A percentile compares a stretch with the other conserved stretches of the same genome.
Evolutionary conservation across 2,113 vertebrate species (phyloP).

Genomic region (Octodon degus): DNA sequence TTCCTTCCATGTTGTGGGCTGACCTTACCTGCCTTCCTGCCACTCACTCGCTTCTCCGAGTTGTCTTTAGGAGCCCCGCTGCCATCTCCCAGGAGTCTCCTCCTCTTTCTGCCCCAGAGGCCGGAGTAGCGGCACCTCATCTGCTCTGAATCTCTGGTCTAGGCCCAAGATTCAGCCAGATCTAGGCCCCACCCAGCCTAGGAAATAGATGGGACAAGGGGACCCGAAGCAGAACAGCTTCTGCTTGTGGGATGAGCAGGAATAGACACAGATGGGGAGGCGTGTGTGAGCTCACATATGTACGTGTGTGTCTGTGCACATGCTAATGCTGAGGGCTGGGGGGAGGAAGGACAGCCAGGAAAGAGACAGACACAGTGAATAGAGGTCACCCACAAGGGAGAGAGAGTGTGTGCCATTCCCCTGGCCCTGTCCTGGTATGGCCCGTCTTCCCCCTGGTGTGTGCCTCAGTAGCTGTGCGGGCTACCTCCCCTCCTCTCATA

Average conservation of each 20-base stretch:
- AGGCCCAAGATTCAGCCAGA: not conserved
- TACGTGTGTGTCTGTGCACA: not conserved
- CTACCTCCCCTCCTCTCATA: not conserved
- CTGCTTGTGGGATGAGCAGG: not conserved
- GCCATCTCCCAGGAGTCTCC: not conserved
- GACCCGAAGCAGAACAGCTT: not conserved
- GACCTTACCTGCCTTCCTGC: not conserved
- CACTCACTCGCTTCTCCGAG: not conserved
- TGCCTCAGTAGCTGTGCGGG: not conserved
- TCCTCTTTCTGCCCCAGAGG: not conserved
- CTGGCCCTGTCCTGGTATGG: no score
- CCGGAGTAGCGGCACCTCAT: not conserved
- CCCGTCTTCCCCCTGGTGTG: not conserved
- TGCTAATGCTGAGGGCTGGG: not conserved
- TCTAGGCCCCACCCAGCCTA: not conserved
- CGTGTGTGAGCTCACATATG: not conserved
- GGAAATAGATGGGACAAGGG: not conserved
- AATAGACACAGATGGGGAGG: not conserved
- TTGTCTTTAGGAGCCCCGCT: not conserved
- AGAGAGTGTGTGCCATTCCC: not conserved
- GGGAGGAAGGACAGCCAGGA: not conserved
- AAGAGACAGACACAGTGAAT: not conserved
- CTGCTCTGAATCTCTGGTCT: not conserved
- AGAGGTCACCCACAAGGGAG: not conserved
- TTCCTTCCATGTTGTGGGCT: not conserved